Percentiles rank a stretch among this genome's conserved stretches.
phyloP scores from a whole-genome alignment of 2,888 invertebrate genomes.

The Cephus runcator region DNA sequence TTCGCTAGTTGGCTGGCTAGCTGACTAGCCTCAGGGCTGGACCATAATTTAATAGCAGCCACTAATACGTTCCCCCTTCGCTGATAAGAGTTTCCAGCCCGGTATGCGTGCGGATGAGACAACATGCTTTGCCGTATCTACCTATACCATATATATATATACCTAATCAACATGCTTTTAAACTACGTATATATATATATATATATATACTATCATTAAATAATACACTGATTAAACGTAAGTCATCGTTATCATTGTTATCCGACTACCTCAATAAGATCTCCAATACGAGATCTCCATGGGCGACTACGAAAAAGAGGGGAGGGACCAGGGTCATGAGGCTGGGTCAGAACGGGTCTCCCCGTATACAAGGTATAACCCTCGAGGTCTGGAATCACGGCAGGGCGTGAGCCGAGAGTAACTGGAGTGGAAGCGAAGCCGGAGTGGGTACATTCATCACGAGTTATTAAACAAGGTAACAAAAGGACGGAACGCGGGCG shows the following conservation, averaged over 20 bases:
- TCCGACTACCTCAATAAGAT: too few relatives aligned
- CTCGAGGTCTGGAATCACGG: constrained; percentile 14
- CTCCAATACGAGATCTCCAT: too few relatives aligned
- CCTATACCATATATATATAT: too few relatives aligned
- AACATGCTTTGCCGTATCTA: too few relatives aligned
- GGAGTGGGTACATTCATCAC: constrained; percentile 57
- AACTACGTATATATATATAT: too few relatives aligned
- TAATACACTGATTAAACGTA: too few relatives aligned
- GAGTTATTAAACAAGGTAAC: constrained; percentile 64
- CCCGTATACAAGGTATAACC: not conserved
- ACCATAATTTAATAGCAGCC: constrained; percentile 59
- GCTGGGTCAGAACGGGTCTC: not conserved
- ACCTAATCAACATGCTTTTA: too few relatives aligned
- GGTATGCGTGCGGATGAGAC: constrained; percentile 29
- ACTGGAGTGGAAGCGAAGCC: constrained; percentile 34
- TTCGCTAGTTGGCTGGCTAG: too few relatives aligned
- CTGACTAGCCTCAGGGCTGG: constrained; percentile 45
- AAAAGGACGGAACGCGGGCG: constrained; percentile 55
- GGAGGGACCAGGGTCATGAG: constrained; percentile 5
- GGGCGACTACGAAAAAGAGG: not conserved
- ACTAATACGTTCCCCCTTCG: constrained; percentile 51
- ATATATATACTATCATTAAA: too few relatives aligned
- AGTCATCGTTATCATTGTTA: too few relatives aligned
- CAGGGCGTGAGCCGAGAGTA: constrained; percentile 22
- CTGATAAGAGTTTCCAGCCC: constrained; percentile 41